A percentile compares a stretch with the other conserved stretches of the same genome.
phyloP scores from a whole-genome alignment of 2,113 vertebrate species.

The Brienomyrus longianalis region DNA sequence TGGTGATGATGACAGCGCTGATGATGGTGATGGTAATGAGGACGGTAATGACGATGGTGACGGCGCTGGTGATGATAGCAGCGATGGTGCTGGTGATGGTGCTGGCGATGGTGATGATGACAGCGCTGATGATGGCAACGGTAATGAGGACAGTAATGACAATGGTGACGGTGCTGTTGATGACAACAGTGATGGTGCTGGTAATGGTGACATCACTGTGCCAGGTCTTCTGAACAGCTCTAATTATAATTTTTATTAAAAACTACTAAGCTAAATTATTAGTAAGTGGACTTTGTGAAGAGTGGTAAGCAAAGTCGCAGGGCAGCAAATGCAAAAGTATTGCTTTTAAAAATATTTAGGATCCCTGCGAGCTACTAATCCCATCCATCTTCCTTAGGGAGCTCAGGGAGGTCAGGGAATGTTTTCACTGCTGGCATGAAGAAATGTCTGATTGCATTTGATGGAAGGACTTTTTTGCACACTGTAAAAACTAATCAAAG shows the following conservation, averaged over 20 bases:
- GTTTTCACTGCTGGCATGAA: neutral
- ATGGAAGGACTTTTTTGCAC: neutral
- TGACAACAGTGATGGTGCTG: too few relatives aligned
- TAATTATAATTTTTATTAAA: neutral
- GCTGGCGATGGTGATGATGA: too few relatives aligned
- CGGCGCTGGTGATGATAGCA: too few relatives aligned
- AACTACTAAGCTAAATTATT: neutral
- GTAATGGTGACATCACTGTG: neutral
- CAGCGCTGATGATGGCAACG: too few relatives aligned
- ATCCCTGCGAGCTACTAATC: neutral
- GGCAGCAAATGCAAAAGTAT: neutral
- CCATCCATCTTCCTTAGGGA: neutral
- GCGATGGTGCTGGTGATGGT: too few relatives aligned
- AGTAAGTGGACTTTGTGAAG: neutral
- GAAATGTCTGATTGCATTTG: neutral
- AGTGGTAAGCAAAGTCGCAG: neutral
- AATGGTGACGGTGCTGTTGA: too few relatives aligned
- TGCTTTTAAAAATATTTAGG: neutral
- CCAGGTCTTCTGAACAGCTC: neutral
- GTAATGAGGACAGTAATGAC: too few relatives aligned
- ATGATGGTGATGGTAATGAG: too few relatives aligned
- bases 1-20: too few relatives aligned
- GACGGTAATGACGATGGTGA: too few relatives aligned
- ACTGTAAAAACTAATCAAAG: neutral
- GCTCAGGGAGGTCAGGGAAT: neutral